Evolutionary conservation across 2,113 vertebrate genomes (phyloP).

Genomic region (Clinocottus analis): DNA sequence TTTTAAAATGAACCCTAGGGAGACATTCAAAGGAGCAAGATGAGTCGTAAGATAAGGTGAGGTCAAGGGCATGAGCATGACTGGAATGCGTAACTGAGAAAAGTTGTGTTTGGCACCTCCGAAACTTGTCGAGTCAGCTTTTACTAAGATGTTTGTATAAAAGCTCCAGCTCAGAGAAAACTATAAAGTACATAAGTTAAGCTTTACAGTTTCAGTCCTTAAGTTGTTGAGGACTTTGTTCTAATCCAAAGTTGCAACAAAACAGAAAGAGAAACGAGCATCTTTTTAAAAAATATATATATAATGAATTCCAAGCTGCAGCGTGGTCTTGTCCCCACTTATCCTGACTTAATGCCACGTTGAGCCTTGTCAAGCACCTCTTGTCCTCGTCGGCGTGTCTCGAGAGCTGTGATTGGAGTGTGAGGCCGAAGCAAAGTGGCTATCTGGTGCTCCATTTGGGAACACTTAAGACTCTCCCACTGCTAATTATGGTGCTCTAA

Average conservation of each 20-base stretch:
- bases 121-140: conserved; percentile 37
- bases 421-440: conserved; percentile 56
- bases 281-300: background rate
- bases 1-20: conserved; percentile 51
- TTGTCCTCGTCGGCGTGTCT: conserved; percentile 48
- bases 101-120: conserved; percentile 44
- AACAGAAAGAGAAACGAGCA: background rate
- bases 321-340: conserved; percentile 34
- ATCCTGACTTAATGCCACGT: conserved; percentile 49
- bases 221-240: conserved; percentile 4
- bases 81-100: conserved; percentile 26
- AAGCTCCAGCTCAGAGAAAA: conserved; percentile 1
- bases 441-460: conserved; percentile 76
- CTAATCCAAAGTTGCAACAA: background rate
- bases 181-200: conserved; percentile 4
- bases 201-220: background rate
- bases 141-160: conserved; percentile 16
- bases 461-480: conserved; percentile 78
- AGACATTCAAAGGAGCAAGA: conserved; percentile 22
- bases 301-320: too few relatives aligned
- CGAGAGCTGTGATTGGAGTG: conserved; percentile 54
- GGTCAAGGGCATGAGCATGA: conserved; percentile 44
- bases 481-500: conserved; percentile 81
- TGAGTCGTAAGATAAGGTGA: conserved; percentile 40
- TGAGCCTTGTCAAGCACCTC: conserved; percentile 56